Evolutionary conservation across 2,888 invertebrate species (phyloP).

Genomic region (Pollenia amentaria): DNA sequence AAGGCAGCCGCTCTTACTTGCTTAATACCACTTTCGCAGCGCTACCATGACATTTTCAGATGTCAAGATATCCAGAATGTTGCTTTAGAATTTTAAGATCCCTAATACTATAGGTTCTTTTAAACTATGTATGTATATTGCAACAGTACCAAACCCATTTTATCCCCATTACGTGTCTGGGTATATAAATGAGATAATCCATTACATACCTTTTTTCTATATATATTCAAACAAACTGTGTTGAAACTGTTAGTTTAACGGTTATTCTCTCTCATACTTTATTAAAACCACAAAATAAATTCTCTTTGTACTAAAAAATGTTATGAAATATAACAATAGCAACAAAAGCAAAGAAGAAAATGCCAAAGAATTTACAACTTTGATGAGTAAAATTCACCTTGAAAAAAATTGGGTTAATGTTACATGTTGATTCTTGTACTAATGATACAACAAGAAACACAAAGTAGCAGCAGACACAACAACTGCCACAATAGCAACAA

Average conservation of each 20-base stretch:
- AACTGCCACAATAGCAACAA: neutral
- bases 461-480: constrained; percentile 5
- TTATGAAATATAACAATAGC: constrained; percentile 2
- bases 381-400: constrained; percentile 71
- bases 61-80: too few species aligned
- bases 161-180: too few species aligned
- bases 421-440: constrained; percentile 70
- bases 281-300: neutral
- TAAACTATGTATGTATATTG: too few species aligned
- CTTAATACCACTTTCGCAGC: too few species aligned
- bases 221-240: constrained; percentile 8
- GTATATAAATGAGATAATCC: constrained; percentile 1
- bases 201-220: neutral
- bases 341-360: constrained; percentile 1
- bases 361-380: constrained; percentile 39
- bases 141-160: neutral
- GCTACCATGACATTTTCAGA: too few species aligned
- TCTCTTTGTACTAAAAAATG: constrained; percentile 48
- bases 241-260: neutral
- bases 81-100: too few species aligned
- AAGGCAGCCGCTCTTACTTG: too few species aligned
- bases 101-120: too few species aligned
- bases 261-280: constrained; percentile 18
- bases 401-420: constrained; percentile 74
- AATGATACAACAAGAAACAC: constrained; percentile 26